Conservation (phyloP, 1,140 invertebrate genomes). For the Drosophila ercepeae region DNA sequence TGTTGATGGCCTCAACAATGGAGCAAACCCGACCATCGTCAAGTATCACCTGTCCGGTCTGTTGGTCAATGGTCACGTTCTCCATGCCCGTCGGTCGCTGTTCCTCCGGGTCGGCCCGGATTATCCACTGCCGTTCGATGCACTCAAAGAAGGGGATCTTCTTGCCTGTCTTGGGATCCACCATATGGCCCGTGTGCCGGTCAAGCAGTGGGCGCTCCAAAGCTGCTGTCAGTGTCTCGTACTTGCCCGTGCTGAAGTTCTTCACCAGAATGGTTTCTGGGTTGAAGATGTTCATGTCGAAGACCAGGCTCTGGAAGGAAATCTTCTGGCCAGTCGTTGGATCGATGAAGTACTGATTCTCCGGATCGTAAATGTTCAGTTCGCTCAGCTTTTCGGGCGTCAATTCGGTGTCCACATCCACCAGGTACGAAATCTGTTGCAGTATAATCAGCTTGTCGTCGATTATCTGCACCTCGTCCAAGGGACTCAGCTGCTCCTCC, state of each 20-base stretch:
- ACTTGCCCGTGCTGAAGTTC: slow-evolving; percentile 88
- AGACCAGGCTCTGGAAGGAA: slow-evolving; percentile 91
- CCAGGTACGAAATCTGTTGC: slow-evolving; percentile 67
- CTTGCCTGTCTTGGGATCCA: slow-evolving; percentile 92
- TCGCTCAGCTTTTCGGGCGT: slow-evolving; percentile 88
- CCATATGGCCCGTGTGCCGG: slow-evolving; percentile 90
- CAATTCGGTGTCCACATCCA: slow-evolving; percentile 81
- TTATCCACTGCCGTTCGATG: slow-evolving; percentile 89
- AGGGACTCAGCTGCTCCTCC: slow-evolving; percentile 87
- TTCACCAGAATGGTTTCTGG: slow-evolving; percentile 91
- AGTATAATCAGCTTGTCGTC: slow-evolving; percentile 84
- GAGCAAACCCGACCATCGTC: slow-evolving; percentile 85
- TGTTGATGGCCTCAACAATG: slow-evolving; percentile 89
- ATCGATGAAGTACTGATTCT: slow-evolving; percentile 90
- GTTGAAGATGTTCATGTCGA: slow-evolving; percentile 90
- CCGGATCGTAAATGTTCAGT: slow-evolving; percentile 90
- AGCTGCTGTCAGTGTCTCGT: slow-evolving; percentile 90
- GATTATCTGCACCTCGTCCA: slow-evolving; percentile 88
- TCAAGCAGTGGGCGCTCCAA: slow-evolving; percentile 90
- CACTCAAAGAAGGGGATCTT: slow-evolving; percentile 93
- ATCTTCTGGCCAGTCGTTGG: slow-evolving; percentile 90
- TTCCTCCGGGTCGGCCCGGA: slow-evolving; percentile 85
- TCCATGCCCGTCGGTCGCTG: slow-evolving; percentile 78
- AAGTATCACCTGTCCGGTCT: slow-evolving; percentile 70
- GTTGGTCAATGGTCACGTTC: slow-evolving; percentile 63